Evolutionary conservation across 2,113 vertebrate genomes (phyloP).

Genomic region (Zapornia atra): DNA sequence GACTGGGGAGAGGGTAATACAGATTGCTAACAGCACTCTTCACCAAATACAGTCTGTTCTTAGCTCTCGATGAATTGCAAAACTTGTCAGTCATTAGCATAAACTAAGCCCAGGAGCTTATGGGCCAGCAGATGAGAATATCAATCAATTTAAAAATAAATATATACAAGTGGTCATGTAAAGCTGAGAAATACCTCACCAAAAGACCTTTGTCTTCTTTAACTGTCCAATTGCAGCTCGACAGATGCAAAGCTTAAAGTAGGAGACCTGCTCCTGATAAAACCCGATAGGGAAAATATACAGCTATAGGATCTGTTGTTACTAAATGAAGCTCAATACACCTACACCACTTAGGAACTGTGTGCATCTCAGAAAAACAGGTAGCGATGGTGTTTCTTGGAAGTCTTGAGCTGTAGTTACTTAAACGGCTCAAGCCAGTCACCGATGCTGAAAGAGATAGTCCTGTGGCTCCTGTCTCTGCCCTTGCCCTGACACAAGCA

Average conservation of each 20-base stretch:
- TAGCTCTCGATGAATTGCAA: constrained; percentile 25
- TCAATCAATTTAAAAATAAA: constrained; percentile 44
- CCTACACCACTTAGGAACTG: not conserved
- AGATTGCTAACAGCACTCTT: constrained; percentile 30
- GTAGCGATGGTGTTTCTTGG: not conserved
- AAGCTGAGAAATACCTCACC: not conserved
- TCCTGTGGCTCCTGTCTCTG: not conserved
- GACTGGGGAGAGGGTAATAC: not conserved
- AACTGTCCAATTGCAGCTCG: not conserved
- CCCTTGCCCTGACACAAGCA: not conserved
- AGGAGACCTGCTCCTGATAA: not conserved
- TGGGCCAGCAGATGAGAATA: constrained; percentile 13
- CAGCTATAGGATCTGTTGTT: not conserved
- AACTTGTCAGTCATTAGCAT: constrained; percentile 46
- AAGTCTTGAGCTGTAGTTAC: not conserved
- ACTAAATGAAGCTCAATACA: not conserved
- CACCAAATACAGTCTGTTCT: constrained; percentile 39
- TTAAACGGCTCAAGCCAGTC: not conserved
- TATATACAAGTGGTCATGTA: not conserved
- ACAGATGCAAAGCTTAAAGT: not conserved
- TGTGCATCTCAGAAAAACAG: not conserved
- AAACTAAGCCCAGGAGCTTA: constrained; percentile 32
- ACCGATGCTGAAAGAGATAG: not conserved
- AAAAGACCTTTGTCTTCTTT: not conserved
- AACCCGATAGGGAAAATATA: not conserved